Evolutionary conservation across 1,140 invertebrate genomes (phyloP).

Genomic region (Neodiprion pinetum): DNA sequence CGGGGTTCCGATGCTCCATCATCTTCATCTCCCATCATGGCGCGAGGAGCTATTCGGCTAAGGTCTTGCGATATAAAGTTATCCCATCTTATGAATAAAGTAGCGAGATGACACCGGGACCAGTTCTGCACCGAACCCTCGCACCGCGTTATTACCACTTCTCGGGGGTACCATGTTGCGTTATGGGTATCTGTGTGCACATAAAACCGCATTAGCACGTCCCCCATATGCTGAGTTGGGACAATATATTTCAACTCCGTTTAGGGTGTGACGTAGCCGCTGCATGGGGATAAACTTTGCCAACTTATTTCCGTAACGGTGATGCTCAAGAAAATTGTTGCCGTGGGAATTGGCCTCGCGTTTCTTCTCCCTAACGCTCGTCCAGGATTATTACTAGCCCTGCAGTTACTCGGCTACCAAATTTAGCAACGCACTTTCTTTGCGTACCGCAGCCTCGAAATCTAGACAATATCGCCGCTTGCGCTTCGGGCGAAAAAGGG

Average conservation of each 20-base stretch:
- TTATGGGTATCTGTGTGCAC: constrained; percentile 49
- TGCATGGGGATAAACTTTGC: background rate
- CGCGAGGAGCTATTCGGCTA: background rate
- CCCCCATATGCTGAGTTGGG: constrained; percentile 4
- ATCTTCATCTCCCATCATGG: background rate
- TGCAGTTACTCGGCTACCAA: too few relatives aligned
- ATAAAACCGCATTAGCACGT: constrained; percentile 58
- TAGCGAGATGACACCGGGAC: background rate
- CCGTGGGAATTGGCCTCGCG: too few relatives aligned
- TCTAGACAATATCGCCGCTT: too few relatives aligned
- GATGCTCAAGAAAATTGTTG: background rate
- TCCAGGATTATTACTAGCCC: too few relatives aligned
- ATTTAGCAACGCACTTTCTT: too few relatives aligned
- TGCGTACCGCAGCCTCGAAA: too few relatives aligned
- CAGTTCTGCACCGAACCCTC: background rate
- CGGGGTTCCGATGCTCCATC: background rate
- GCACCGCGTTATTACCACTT: constrained; percentile 15
- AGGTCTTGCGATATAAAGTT: background rate
- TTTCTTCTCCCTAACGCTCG: too few relatives aligned
- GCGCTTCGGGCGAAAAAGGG: too few relatives aligned
- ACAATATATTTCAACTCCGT: constrained; percentile 10
- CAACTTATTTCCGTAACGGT: background rate
- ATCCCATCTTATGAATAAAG: constrained; percentile 7
- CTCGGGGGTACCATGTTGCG: constrained; percentile 46
- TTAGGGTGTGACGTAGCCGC: constrained; percentile 1